These are phyloP conservation scores for Cryptus armator DNA, from an alignment of 2,888 invertebrate species.

Conservation along the genomic window DNA sequence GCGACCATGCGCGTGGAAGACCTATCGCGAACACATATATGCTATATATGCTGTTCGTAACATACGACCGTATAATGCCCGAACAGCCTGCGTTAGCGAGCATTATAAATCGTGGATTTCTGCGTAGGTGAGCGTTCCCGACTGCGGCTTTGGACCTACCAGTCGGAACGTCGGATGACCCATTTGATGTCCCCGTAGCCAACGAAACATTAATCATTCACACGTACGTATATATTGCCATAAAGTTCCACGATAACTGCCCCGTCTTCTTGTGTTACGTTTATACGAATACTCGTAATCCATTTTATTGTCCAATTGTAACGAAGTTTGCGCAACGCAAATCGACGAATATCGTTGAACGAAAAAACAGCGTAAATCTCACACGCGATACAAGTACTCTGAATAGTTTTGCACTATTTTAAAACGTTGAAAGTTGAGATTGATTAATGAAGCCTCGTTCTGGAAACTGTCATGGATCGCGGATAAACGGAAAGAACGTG, in stretches of 20 bases:
- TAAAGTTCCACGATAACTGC: not conserved
- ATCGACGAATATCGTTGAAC: slow-evolving; percentile 4
- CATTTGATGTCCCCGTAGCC: slow-evolving; percentile 41
- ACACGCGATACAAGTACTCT: not conserved
- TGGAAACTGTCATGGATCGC: slow-evolving; percentile 20
- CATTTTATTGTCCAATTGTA: not conserved
- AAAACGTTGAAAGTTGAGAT: not conserved
- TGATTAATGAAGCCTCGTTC: slow-evolving; percentile 15
- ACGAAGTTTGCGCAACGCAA: not conserved
- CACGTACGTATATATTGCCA: not conserved
- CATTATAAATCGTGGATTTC: slow-evolving; percentile 79
- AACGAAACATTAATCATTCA: slow-evolving; percentile 43
- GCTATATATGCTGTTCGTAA: not conserved
- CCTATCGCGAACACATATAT: slow-evolving; percentile 16
- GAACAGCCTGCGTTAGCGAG: slow-evolving; percentile 66
- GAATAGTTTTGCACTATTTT: slow-evolving; percentile 6
- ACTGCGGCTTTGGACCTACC: slow-evolving; percentile 13
- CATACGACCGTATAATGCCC: slow-evolving; percentile 63
- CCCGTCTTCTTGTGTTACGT: not conserved
- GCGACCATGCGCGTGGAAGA: slow-evolving; percentile 6
- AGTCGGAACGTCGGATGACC: slow-evolving; percentile 59
- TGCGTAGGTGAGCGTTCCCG: slow-evolving; percentile 74
- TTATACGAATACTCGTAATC: not conserved
- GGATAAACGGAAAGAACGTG: slow-evolving; percentile 22
- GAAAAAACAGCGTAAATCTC: too few species aligned